These are phyloP conservation scores for Heliconius sara DNA, from an alignment of 2,888 invertebrate genomes.

Conservation along the genomic window DNA sequence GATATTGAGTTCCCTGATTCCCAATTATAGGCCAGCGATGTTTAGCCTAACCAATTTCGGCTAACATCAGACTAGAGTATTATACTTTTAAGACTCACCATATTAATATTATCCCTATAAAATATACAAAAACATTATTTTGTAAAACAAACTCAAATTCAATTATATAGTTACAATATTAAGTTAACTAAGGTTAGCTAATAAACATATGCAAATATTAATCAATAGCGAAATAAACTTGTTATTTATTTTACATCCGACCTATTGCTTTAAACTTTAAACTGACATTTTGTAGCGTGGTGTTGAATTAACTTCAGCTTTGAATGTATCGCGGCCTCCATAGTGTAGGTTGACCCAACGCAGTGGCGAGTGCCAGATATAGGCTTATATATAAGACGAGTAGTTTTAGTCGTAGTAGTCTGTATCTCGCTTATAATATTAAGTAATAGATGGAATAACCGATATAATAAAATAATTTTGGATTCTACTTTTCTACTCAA, in stretches of 20 bases:
- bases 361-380: constrained; percentile 18
- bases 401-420: constrained; percentile 20
- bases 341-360: constrained; percentile 25
- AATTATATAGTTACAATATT: constrained; percentile 1
- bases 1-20: no score
- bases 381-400: neutral
- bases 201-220: constrained; percentile 15
- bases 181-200: constrained; percentile 4
- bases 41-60: no score
- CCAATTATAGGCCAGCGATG: no score
- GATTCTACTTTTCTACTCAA: no score
- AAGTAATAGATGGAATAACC: neutral
- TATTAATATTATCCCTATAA: no score
- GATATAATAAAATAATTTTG: no score
- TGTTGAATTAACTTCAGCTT: constrained; percentile 33
- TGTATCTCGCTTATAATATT: constrained; percentile 2
- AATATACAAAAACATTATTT: no score
- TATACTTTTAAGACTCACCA: no score
- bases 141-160: neutral
- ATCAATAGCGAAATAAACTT: constrained; percentile 35
- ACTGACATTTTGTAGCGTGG: constrained; percentile 34
- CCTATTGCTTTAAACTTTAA: constrained; percentile 46
- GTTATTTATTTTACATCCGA: constrained; percentile 41
- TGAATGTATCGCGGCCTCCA: constrained; percentile 31
- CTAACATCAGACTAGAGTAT: no score